Evolutionary conservation across 2,888 invertebrate species (phyloP).

Genomic region (Tupiocoris notatus): DNA sequence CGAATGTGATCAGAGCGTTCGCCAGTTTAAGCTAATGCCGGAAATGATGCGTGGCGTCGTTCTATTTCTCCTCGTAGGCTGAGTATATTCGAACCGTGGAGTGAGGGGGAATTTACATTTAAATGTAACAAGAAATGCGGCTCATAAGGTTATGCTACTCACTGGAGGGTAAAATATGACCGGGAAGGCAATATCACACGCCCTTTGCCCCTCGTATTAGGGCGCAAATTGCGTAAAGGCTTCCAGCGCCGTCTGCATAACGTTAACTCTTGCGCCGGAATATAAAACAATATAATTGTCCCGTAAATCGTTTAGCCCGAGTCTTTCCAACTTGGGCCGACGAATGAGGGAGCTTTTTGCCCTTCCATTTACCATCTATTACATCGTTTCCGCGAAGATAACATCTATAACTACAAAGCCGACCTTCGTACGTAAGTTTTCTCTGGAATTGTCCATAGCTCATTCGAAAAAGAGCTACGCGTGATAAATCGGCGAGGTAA

Average conservation of each 20-base stretch:
- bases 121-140: constrained; percentile 34
- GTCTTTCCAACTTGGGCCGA: constrained; percentile 2
- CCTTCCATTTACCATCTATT: background rate
- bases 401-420: background rate
- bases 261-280: constrained; percentile 20
- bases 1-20: too few relatives aligned
- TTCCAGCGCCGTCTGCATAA: constrained; percentile 19
- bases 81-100: constrained; percentile 18
- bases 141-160: constrained; percentile 31
- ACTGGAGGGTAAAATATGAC: constrained; percentile 38
- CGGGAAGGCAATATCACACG: constrained; percentile 32
- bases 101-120: constrained; percentile 35
- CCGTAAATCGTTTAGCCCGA: constrained; percentile 40
- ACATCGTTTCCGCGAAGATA: background rate
- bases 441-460: too few relatives aligned
- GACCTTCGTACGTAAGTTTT: too few relatives aligned
- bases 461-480: too few relatives aligned
- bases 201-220: constrained; percentile 35
- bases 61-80: constrained; percentile 8
- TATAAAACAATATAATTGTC: constrained; percentile 47
- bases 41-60: constrained; percentile 19
- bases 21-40: too few relatives aligned
- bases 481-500: too few relatives aligned
- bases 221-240: constrained; percentile 42
- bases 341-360: constrained; percentile 8